Base-by-base conservation (phyloP, 2,797 vertebrate species). In the Tenualosa thibaudeaui region DNA sequence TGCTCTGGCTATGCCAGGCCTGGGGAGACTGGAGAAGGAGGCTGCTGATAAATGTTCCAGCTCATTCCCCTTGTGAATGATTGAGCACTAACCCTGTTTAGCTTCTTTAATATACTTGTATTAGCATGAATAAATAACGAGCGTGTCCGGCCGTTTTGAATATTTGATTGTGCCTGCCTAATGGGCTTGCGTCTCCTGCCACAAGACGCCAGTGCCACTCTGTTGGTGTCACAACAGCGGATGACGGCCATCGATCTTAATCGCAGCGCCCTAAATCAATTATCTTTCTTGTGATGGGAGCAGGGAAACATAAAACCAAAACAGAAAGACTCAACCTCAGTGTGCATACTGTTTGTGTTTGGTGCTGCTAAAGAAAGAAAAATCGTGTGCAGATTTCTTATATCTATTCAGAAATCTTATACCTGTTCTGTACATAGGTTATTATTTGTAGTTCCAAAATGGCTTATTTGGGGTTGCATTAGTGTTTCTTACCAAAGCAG, bases 111-210 rank as follows among this genome's bases (percentile, higher is more conserved):
- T 98, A 98, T 98, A 97, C 97, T 97, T 96, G 95, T 98, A 98
- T 98, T 98, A 98, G 96, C 97, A 97, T 97, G 97, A 97, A 98
- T 98, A 98, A 98, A 96, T 98, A 97, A 98, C 97, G 95, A 97
- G 94, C 88, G 90, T 95, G 95, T 96, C 96, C 94, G 95, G 94
- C 96, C 96, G 96, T 96, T 97, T 96, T 97, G 97, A 96, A 98
- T 97, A 98, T 98, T 98, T 97, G 97, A 99, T 98, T 98, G 96
- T 95, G 96, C 96, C 95, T 96, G 94, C 90, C 91, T 97, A 98
- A 97, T 97, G 95, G 96, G 96, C 97, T 95, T 95, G 93, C 94
- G 96, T 97, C 95, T 96, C 93, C 95, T 93, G 95, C 96, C 97
- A 95, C 94, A 94, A 94, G 94, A 96, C 95, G 95, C 96, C 95